A percentile compares a stretch with the other conserved stretches of the same genome.
Conservation (phyloP, 2,888 invertebrate genomes). For the Tachystola acroxantha region DNA sequence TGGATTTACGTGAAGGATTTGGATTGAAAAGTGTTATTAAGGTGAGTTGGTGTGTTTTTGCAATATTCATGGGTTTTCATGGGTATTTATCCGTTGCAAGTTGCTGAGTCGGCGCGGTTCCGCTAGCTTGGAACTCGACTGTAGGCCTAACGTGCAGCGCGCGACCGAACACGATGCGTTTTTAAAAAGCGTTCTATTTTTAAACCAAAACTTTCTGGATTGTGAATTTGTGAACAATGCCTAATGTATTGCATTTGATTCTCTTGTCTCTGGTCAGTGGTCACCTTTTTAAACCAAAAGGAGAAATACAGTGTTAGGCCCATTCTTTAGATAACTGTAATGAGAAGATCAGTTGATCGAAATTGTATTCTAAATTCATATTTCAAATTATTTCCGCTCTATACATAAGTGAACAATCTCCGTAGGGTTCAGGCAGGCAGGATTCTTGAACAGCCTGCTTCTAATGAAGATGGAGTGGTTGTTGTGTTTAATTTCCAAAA, state of each 20-base stretch:
- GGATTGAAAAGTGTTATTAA: slow-evolving; percentile 49
- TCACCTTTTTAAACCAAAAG: too few relatives aligned
- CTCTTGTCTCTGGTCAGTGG: neutral
- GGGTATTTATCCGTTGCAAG: slow-evolving; percentile 21
- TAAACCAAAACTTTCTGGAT: neutral
- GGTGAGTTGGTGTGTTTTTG: slow-evolving; percentile 37
- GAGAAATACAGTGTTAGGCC: too few relatives aligned
- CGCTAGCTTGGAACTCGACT: neutral
- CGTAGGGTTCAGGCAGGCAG: too few relatives aligned
- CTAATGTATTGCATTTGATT: too few relatives aligned
- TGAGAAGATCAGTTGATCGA: too few relatives aligned
- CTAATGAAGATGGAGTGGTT: too few relatives aligned
- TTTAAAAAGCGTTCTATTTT: neutral
- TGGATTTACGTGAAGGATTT: slow-evolving; percentile 56
- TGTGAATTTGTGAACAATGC: neutral
- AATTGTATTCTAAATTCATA: too few relatives aligned
- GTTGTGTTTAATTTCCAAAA: too few relatives aligned
- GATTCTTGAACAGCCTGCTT: too few relatives aligned
- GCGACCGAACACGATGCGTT: neutral
- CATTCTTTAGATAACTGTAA: too few relatives aligned
- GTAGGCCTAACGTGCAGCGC: neutral
- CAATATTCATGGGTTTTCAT: slow-evolving; percentile 10
- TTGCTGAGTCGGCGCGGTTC: neutral
- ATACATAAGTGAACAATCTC: too few relatives aligned
- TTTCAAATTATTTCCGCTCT: too few relatives aligned